A percentile compares a stretch with the other conserved stretches of the same genome.
phyloP scores from a whole-genome alignment of 2,888 invertebrate species.

The Lymantria dispar region DNA sequence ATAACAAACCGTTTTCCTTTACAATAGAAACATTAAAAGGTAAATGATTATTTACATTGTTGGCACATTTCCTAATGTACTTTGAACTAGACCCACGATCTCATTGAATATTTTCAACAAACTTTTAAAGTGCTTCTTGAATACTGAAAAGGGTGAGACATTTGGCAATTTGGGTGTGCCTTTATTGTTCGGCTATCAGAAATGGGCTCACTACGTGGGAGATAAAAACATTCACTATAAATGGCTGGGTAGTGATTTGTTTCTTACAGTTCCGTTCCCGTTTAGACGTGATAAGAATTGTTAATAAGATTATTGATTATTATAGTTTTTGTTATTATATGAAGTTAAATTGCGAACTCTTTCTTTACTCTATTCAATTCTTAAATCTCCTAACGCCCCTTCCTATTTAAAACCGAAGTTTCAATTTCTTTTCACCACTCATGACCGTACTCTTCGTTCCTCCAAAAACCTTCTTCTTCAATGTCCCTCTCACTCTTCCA shows the following conservation, averaged over 20 bases:
- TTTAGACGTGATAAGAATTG: not conserved
- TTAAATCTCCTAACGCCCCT: too few relatives aligned
- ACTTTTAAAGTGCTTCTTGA: constrained; percentile 49
- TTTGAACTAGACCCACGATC: constrained; percentile 25
- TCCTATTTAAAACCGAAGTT: too few relatives aligned
- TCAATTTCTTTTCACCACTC: too few relatives aligned
- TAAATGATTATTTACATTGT: constrained; percentile 21
- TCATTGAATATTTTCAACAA: constrained; percentile 50
- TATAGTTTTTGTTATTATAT: too few relatives aligned
- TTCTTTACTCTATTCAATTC: too few relatives aligned
- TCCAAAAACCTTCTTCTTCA: too few relatives aligned
- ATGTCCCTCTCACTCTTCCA: too few relatives aligned
- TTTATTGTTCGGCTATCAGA: constrained; percentile 14
- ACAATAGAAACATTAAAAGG: constrained; percentile 9
- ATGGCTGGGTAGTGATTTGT: constrained; percentile 15
- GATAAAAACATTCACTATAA: constrained; percentile 24
- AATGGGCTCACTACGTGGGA: constrained; percentile 12
- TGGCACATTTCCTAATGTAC: constrained; percentile 36
- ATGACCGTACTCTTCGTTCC: too few relatives aligned
- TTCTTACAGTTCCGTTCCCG: not conserved
- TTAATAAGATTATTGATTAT: too few relatives aligned
- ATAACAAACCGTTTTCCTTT: not conserved
- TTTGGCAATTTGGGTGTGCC: constrained; percentile 20
- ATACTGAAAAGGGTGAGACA: constrained; percentile 43
- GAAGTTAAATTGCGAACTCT: too few relatives aligned